Percentiles rank a stretch among this genome's conserved stretches.
phyloP scores from a whole-genome alignment of 2,888 invertebrate species.

The Abrostola triplasia region DNA sequence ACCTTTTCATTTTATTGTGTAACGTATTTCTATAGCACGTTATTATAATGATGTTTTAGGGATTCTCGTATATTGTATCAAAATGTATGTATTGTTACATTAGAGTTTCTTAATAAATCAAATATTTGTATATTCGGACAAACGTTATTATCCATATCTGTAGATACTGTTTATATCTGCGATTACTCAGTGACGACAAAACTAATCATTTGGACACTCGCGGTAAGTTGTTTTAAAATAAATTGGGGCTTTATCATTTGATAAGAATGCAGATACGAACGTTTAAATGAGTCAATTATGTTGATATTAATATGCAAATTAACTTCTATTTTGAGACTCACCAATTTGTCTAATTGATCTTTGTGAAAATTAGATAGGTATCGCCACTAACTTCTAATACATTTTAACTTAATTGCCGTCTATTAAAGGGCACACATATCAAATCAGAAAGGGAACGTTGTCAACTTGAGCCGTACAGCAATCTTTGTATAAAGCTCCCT shows the following conservation, averaged over 20 bases:
- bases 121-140: slow-evolving; percentile 20
- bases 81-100: slow-evolving; percentile 4
- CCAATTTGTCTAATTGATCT: neutral
- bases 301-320: slow-evolving; percentile 7
- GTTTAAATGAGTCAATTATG: slow-evolving; percentile 4
- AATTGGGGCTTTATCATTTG: slow-evolving; percentile 33
- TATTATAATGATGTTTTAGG: slow-evolving; percentile 10
- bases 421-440: too few species aligned
- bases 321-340: slow-evolving; percentile 11
- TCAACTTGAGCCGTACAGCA: too few species aligned
- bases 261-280: slow-evolving; percentile 26
- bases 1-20: neutral
- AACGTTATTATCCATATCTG: slow-evolving; percentile 19
- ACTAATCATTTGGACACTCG: slow-evolving; percentile 8
- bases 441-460: too few species aligned
- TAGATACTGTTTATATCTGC: slow-evolving; percentile 31
- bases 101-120: slow-evolving; percentile 23
- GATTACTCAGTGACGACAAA: slow-evolving; percentile 31
- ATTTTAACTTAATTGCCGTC: too few species aligned
- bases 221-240: slow-evolving; percentile 20
- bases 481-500: too few species aligned
- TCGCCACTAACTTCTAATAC: too few species aligned
- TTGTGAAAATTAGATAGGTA: too few species aligned
- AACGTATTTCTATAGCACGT: slow-evolving; percentile 3
- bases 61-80: slow-evolving; percentile 13